Base-by-base conservation (phyloP, 2,797 vertebrate genomes). In the Phataginus tricuspis region DNA sequence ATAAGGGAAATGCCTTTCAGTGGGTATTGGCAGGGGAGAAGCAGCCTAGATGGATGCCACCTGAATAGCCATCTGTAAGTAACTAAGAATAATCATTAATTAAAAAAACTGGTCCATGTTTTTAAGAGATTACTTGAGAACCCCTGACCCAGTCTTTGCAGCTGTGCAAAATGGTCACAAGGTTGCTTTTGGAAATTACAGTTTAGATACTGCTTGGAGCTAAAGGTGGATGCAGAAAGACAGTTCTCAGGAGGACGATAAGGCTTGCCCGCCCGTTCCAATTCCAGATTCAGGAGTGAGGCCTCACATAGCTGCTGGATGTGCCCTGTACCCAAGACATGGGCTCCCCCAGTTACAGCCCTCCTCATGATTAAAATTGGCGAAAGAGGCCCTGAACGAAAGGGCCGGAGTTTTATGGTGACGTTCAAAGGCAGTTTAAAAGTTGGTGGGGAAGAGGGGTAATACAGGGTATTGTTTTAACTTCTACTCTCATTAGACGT, bases 381-480 rank as follows among this genome's bases (percentile, higher is more conserved):
- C 75, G 74, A 94, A 63, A 15, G 2, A 75, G 45, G 10, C 59
- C 29, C n/a, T 31, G 15, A 64, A 66, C 23, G 15, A 64, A 66
- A 82, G 86, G 85, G 49, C 39, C 61, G 49, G 5, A 21, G 27
- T 86, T 92, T 97, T 86, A 7, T 42, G 10, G 64, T 82, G 82
- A 74, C 64, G 31, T 64, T 79, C 79, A n/a, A 89, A 92, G 66
- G 49, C 59, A 39, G 21, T 59, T 66, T 31, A 45, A 85, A 69
- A 80, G 45, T 45, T 45, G 45, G 45, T 45, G 45, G 10, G 45
- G 45, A 45, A 45, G 45, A 45, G 45, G 5, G 21, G 49, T 19
- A 77, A 37, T 78, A 59, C 5, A 14, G 45, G 1, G 4, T 25
- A 9, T 84, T 61, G 29, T 89, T 93, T 90, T 84, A 45, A 72